Evolutionary conservation across 2,797 vertebrate genomes (phyloP).

Genomic region (Anas flavirostris): DNA sequence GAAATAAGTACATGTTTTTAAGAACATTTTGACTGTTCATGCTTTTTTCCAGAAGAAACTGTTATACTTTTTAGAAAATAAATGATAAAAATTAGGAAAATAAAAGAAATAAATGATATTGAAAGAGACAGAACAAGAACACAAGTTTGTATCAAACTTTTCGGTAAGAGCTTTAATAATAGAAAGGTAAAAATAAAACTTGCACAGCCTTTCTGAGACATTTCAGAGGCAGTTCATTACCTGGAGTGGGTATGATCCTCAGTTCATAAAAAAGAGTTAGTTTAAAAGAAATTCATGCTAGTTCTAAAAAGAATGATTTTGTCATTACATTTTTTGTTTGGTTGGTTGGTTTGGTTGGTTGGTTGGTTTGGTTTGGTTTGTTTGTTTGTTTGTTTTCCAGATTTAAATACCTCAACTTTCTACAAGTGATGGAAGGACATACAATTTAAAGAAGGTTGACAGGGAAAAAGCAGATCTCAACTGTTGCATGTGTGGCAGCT

Average conservation of each 20-base stretch:
- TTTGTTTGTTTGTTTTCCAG: background rate
- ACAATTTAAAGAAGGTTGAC: background rate
- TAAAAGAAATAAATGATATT: background rate
- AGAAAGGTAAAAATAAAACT: background rate
- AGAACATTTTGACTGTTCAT: background rate
- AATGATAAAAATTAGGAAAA: background rate
- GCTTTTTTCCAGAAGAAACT: background rate
- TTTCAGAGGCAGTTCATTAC: background rate
- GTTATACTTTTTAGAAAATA: background rate
- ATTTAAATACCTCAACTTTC: background rate
- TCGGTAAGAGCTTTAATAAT: background rate
- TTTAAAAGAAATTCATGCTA: background rate
- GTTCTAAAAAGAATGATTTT: background rate
- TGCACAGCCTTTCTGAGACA: background rate
- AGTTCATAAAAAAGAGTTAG: background rate
- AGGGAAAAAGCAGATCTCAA: fast-evolving
- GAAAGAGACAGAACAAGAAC: background rate
- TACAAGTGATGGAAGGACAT: background rate
- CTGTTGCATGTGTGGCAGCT: fast-evolving
- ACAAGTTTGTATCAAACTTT: background rate
- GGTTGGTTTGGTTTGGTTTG: too few species aligned
- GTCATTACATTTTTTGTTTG: background rate
- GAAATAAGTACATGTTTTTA: background rate
- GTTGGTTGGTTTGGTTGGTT: background rate
- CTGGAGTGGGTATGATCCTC: background rate